Percentiles rank a stretch among this genome's conserved stretches.
Evolutionary conservation across 1,140 invertebrate genomes (phyloP).

Genomic region (Drosophila auraria): DNA sequence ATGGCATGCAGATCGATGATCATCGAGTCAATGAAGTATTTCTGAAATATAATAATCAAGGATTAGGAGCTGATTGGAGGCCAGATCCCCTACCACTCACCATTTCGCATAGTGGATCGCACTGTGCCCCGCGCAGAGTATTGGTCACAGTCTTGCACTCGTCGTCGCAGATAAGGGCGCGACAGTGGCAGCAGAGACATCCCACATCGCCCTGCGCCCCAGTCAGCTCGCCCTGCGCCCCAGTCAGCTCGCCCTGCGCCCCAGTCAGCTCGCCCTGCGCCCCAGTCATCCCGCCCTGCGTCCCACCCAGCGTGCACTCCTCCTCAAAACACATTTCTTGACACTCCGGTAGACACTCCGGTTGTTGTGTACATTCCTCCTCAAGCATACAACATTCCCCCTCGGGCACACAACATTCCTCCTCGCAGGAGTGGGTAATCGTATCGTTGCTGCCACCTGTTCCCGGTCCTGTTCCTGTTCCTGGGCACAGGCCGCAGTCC

Average conservation of each 20-base stretch:
- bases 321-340: neutral
- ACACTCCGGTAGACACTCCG: neutral
- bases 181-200: conserved; percentile 71
- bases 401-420: neutral
- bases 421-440: conserved; percentile 5
- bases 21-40: conserved; percentile 80
- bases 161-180: conserved; percentile 59
- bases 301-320: neutral
- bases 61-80: neutral
- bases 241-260: too few relatives aligned
- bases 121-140: conserved; percentile 48
- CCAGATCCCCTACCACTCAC: conserved; percentile 17
- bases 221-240: too few relatives aligned
- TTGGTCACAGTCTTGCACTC: conserved; percentile 63
- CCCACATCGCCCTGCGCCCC: neutral
- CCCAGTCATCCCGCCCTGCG: too few relatives aligned
- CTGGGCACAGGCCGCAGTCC: conserved; percentile 27
- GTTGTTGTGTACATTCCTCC: neutral
- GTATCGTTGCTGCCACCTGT: neutral
- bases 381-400: neutral
- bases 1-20: conserved; percentile 75
- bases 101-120: conserved; percentile 64
- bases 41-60: conserved; percentile 37
- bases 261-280: too few relatives aligned
- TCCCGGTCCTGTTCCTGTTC: too few relatives aligned